Evolutionary conservation across 2,797 vertebrate genomes (phyloP), one percentile per base, ranked within the genome.

Genomic region (Epinephelus coioides): DNA sequence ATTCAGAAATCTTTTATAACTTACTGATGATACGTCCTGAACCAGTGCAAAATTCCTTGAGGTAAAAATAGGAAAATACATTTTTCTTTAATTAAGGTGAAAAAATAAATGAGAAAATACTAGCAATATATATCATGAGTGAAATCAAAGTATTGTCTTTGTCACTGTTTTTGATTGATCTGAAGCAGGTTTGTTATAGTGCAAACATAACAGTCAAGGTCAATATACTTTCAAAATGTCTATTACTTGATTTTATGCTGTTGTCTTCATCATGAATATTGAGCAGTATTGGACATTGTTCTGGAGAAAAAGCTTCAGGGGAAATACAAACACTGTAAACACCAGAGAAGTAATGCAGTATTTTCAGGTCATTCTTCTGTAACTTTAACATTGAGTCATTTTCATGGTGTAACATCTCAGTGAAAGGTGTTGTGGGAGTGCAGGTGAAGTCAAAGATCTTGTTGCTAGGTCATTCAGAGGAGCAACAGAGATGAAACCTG

Each of bases 401-500:
- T 50, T 73, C 65, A n/a, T 34, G 34, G 34, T 8, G 61, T 23
- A 76, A 68, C 55, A 1, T 19, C 50, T 47, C 54, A 54, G 62
- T 71, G n/a, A 55, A 46, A 69, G 50, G 60, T 63, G 78, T 68
- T 73, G 49, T 55, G 11, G 47, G 47, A 50, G 46, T 17, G 12
- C 2, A 10, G 44, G 43, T 9, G 8, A 78, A 40, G 66, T 85
- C 64, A 73, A 73, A 81, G 49, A 67, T 78, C 67, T 63, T 60
- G 68, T 76, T 86, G 78, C 64, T 25, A 1, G 27, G 51, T 69
- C 50, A 44, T 50, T 82, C n/a, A 47, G n/a, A 80, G 61, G 38
- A 66, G 78, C 49, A 61, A 57, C 49, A 63, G 51, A 55, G 56
- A 66, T 69, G 84, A 86, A 86, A 91, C 86, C 86, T 27, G 79